These are phyloP conservation scores for Sesamia nonagrioides DNA, from an alignment of 1,140 invertebrate genomes.

Conservation along the genomic window DNA sequence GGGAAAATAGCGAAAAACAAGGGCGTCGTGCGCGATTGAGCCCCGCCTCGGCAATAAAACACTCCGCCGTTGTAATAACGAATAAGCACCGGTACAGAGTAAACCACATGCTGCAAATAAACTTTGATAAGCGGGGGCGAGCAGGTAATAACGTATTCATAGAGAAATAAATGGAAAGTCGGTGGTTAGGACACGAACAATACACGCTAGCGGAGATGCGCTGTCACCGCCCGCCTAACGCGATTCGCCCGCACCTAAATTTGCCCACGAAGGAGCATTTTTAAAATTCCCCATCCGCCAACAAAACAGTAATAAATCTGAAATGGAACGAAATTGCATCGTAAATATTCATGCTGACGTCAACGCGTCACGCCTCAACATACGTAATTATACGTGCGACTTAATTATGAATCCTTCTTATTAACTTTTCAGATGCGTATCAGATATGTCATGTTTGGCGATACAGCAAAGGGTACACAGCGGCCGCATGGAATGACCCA, in stretches of 20 bases:
- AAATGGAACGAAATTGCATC: constrained; percentile 78
- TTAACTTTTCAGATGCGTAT: constrained; percentile 74
- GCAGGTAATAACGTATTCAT: constrained; percentile 88
- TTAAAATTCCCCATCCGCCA: constrained; percentile 75
- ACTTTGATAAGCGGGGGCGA: constrained; percentile 87
- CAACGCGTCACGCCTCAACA: constrained; percentile 59
- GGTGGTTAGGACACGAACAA: constrained; percentile 85
- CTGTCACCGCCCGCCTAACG: constrained; percentile 72
- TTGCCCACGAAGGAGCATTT: constrained; percentile 75
- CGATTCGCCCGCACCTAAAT: constrained; percentile 65
- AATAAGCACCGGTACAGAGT: constrained; percentile 87
- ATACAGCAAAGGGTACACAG: constrained; percentile 54
- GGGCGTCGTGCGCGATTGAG: constrained; percentile 81
- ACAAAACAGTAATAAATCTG: constrained; percentile 78
- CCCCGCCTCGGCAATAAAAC: constrained; percentile 86
- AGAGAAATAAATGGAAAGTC: constrained; percentile 88
- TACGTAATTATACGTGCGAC: constrained; percentile 59
- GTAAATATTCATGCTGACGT: constrained; percentile 79
- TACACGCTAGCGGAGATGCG: constrained; percentile 80
- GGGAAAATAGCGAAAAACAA: constrained; percentile 83
- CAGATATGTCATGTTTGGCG: constrained; percentile 59
- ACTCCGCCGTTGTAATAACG: constrained; percentile 86
- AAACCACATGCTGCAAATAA: constrained; percentile 87
- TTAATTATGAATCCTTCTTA: constrained; percentile 77
- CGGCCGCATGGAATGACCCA: constrained; percentile 61